Base-by-base conservation (phyloP, 1,140 invertebrate genomes). In the Kradibia gibbosae region DNA sequence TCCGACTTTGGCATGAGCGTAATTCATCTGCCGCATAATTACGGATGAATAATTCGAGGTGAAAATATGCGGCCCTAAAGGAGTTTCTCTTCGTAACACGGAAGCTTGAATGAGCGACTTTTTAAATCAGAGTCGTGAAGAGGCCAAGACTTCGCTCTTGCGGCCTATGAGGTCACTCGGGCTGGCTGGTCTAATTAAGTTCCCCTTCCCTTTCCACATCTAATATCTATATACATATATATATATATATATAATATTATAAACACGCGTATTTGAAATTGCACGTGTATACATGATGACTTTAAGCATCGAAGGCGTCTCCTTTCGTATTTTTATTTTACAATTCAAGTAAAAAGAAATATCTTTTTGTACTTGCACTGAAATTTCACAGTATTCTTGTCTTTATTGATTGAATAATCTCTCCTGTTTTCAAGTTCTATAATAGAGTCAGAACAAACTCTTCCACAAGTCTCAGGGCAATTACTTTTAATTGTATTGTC, bases 181-280 rank as follows among this genome's bases (percentile, higher is more conserved):
- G 55, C 36, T 71, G 45, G 39, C 57, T 13, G 42, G 42, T 53
- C 79, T 75, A 81, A 81, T 81, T 81, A 81, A 81, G n/a, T n/a
- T n/a, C n/a, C n/a, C n/a, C n/a, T n/a, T n/a, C n/a, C n/a, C n/a
- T n/a, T n/a, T n/a, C n/a, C n/a, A n/a, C n/a, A n/a, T n/a, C n/a
- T n/a, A n/a, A n/a, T n/a, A n/a, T n/a, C n/a, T n/a, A n/a, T n/a
- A n/a, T n/a, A n/a, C n/a, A n/a, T n/a, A n/a, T n/a, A n/a, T n/a
- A n/a, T n/a, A n/a, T n/a, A n/a, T n/a, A n/a, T n/a, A n/a, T n/a
- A n/a, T n/a, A n/a, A n/a, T n/a, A n/a, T n/a, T n/a, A n/a, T n/a
- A n/a, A n/a, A n/a, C n/a, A n/a, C n/a, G n/a, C n/a, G n/a, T n/a
- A n/a, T n/a, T n/a, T n/a, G n/a, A n/a, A n/a, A n/a, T n/a, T n/a